These are phyloP conservation scores for Diabrotica undecimpunctata DNA, from an alignment of 1,140 invertebrate species.

Conservation along the genomic window DNA sequence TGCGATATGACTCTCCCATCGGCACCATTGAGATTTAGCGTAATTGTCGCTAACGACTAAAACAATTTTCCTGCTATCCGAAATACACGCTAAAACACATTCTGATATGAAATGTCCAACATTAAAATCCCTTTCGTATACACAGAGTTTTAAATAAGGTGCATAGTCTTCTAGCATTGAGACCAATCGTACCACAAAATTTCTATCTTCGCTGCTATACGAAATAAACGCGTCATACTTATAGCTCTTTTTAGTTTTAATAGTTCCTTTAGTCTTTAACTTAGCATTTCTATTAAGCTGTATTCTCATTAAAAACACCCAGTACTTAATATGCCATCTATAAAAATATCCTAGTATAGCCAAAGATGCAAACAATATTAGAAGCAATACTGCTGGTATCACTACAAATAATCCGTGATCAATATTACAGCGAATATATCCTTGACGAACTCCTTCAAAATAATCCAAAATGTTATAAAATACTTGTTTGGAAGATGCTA, in stretches of 20 bases:
- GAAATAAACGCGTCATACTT: constrained; percentile 66
- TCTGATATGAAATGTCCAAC: constrained; percentile 60
- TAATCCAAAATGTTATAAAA: constrained; percentile 15
- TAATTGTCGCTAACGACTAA: constrained; percentile 63
- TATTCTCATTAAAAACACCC: constrained; percentile 53
- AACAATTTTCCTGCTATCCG: constrained; percentile 58
- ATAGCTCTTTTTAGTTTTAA: constrained; percentile 44
- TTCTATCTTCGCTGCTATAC: constrained; percentile 60
- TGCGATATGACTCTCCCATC: constrained; percentile 62
- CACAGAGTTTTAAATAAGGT: constrained; percentile 57
- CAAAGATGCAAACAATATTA: constrained; percentile 17
- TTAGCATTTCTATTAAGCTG: constrained; percentile 48
- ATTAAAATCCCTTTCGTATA: constrained; percentile 65
- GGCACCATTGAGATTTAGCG: constrained; percentile 63
- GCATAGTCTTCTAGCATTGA: constrained; percentile 54
- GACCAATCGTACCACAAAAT: constrained; percentile 58
- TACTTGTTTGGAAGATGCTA: background rate
- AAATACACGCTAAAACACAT: constrained; percentile 57
- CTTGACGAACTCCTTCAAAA: constrained; percentile 18
- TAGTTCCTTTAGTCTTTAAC: constrained; percentile 31
- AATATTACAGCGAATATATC: constrained; percentile 12
- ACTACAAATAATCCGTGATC: constrained; percentile 12
- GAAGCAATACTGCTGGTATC: constrained; percentile 18
- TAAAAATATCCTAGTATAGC: constrained; percentile 31
- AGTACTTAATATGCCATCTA: constrained; percentile 52